These are phyloP conservation scores for Pelecanus crispus DNA, from an alignment of 2,113 vertebrate species.

Conservation along the genomic window DNA sequence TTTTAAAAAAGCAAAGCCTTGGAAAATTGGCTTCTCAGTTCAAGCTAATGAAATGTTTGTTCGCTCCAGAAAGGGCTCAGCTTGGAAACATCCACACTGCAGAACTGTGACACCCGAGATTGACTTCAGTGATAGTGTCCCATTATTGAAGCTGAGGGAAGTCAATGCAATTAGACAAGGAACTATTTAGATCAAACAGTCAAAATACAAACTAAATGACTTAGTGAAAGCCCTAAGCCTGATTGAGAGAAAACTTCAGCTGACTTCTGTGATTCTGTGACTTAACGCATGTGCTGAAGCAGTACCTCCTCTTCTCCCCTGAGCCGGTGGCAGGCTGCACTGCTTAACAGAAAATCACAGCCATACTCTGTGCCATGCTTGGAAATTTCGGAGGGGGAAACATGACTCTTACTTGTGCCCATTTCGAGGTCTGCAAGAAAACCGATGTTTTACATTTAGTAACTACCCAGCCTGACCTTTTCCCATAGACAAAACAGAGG, in stretches of 20 bases:
- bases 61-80: background rate
- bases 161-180: background rate
- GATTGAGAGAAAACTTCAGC: background rate
- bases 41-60: background rate
- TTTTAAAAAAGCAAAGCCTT: background rate
- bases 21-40: background rate
- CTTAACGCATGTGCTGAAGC: background rate
- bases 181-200: background rate
- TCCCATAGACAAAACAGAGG: background rate
- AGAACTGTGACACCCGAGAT: background rate
- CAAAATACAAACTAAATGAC: background rate
- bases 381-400: background rate
- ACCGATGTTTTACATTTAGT: rapidly evolving
- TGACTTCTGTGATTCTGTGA: too few relatives aligned
- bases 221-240: background rate
- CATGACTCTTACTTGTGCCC: background rate
- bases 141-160: background rate
- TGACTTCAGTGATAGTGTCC: background rate
- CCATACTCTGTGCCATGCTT: too few relatives aligned
- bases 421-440: background rate
- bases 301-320: background rate
- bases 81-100: background rate
- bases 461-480: background rate
- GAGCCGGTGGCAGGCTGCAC: background rate
- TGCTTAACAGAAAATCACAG: background rate